phyloP scores from a whole-genome alignment of 2,888 invertebrate genomes.

The Thecocarcelia acutangulata region DNA sequence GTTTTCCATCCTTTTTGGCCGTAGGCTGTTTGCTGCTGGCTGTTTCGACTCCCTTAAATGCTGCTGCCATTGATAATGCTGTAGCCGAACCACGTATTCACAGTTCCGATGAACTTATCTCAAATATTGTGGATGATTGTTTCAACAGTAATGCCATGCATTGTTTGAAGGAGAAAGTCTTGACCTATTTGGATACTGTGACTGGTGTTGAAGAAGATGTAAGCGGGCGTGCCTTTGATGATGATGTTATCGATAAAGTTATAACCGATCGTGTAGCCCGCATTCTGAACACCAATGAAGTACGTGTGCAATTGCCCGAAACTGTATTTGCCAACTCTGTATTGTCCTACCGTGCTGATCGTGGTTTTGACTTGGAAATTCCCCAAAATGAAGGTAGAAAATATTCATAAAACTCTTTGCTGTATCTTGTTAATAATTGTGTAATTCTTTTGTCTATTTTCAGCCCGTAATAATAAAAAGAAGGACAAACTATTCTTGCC shows the following conservation, averaged over 20 bases:
- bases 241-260: conserved; percentile 87
- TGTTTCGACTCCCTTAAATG: conserved; percentile 82
- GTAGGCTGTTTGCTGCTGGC: conserved; percentile 83
- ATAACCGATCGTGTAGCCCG: conserved; percentile 88
- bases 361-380: conserved; percentile 85
- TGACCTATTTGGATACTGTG: conserved; percentile 88
- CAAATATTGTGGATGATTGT: conserved; percentile 88
- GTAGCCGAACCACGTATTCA: conserved; percentile 83
- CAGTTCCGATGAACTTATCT: conserved; percentile 87
- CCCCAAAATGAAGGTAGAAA: conserved; percentile 82
- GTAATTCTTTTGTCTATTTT: conserved; percentile 62
- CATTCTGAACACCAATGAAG: conserved; percentile 88
- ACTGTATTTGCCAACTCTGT: conserved; percentile 86
- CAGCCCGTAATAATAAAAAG: conserved; percentile 89
- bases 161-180: conserved; percentile 89
- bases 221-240: conserved; percentile 84
- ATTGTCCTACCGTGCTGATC: conserved; percentile 86
- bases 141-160: conserved; percentile 86
- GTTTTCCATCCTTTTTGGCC: conserved; percentile 82
- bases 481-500: conserved; percentile 93
- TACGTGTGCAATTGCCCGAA: conserved; percentile 88
- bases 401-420: background rate
- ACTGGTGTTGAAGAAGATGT: conserved; percentile 84
- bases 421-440: background rate
- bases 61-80: conserved; percentile 83